Base-by-base conservation (phyloP, 2,113 vertebrate species). In the Mesoclemmys tuberculata region DNA sequence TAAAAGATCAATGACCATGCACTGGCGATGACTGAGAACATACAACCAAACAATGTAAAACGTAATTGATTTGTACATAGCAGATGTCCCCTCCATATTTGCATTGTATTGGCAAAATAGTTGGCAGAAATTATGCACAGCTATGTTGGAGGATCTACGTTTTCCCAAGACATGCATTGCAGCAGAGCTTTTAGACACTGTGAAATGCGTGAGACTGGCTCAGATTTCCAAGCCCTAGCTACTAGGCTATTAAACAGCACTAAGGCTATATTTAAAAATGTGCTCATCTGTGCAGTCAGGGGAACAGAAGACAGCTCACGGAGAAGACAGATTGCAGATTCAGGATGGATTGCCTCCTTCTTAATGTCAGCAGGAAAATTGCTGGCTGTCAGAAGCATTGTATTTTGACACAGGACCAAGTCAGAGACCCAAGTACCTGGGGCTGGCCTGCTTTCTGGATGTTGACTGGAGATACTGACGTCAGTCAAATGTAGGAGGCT, bases 281-380 rank as follows among this genome's bases (percentile, higher is more conserved):
- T 0, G 90, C 89, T 90, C 80, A 5, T 78, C 78, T 4, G 26
- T 27, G 95, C 74, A n/a, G 61, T 2, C 44, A 6, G 55, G 74
- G 82, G 88, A 26, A 80, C 49, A 24, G 64, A 79, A 55, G 29
- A 83, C 58, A 61, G 79, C 26, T 81, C 79, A 46, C 27, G 0
- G 2, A 79, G 58, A 49, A 78, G 27, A 85, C 74, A 51, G 74
- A 77, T 46, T 77, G 26, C 41, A 77, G 74, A 22, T 12, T n/a
- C 10, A 27, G 41, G 74, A 5, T 13, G 24, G 52, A 68, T 74
- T 1, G 0, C 46, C 77, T 38, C 31, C 12, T 80, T 6, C 22
- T 31, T 54, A 0, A 2, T 51, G 68, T 64, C 0, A 3, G 35
- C 0, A 0, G 2, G 90, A 84, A 31, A 46, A 27, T 46, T 22